phyloP scores from a whole-genome alignment of 2,888 invertebrate genomes.

The Penaeus monodon region DNA sequence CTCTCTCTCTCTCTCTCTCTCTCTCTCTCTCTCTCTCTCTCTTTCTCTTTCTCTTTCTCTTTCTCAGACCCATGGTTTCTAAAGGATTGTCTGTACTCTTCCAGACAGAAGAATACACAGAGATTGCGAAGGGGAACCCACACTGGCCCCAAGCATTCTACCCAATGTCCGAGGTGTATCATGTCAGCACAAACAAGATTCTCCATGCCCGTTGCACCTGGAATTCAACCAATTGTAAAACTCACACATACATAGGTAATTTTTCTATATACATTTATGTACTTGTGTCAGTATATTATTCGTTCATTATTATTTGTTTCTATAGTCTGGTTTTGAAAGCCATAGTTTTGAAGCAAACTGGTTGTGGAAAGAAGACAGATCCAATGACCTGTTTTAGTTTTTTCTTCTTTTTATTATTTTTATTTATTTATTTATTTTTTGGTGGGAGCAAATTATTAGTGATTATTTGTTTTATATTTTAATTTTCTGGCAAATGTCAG shows the following conservation, averaged over 20 bases:
- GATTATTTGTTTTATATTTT: no score
- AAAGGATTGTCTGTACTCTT: constrained; percentile 23
- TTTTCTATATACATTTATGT: constrained; percentile 33
- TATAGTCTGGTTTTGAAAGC: neutral
- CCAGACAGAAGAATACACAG: constrained; percentile 57
- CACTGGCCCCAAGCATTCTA: constrained; percentile 77
- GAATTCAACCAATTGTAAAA: constrained; percentile 71
- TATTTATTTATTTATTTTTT: no score
- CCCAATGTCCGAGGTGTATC: constrained; percentile 69
- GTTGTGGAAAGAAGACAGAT: no score
- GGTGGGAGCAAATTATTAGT: no score
- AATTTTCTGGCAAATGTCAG: no score
- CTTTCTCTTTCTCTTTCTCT: no score
- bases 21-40: neutral
- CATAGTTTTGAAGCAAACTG: neutral
- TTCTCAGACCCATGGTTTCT: neutral
- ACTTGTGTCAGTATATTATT: no score
- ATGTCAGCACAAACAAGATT: constrained; percentile 71
- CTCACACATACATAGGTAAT: constrained; percentile 72
- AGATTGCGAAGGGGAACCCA: constrained; percentile 73
- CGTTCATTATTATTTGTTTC: neutral
- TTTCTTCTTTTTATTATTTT: no score
- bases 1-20: no score
- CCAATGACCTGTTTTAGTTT: no score
- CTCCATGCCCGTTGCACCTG: constrained; percentile 73